Evolutionary conservation across 2,797 vertebrate species (phyloP).

Genomic region (Zalophus californianus): DNA sequence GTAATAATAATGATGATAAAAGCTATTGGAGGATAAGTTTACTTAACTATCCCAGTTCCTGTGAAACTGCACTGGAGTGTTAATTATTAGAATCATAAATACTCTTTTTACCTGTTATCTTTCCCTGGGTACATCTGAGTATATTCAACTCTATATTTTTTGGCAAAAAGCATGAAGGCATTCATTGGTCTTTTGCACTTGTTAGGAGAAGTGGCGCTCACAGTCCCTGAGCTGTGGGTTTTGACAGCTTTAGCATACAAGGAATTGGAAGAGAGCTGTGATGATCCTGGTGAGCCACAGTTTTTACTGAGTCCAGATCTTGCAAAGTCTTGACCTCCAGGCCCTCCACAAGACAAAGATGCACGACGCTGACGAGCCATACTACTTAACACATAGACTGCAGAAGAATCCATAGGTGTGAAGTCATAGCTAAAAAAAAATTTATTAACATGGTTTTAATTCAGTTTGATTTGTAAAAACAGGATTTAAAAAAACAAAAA

Average conservation of each 20-base stretch:
- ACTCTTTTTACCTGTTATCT: constrained; percentile 95
- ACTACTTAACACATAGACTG: constrained; percentile 98
- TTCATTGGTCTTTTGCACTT: constrained; percentile 99
- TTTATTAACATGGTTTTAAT: neutral
- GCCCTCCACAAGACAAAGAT: constrained; percentile 94
- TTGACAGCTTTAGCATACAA: constrained; percentile 93
- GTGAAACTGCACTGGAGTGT: neutral
- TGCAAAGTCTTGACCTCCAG: constrained; percentile 94
- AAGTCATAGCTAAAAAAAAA: constrained; percentile 95
- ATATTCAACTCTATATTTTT: constrained; percentile 99
- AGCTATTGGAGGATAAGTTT: neutral
- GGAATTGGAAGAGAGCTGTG: constrained; percentile 90
- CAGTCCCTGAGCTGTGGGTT: constrained; percentile 95
- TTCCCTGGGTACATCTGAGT: constrained; percentile 99
- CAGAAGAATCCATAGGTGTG: constrained; percentile 98
- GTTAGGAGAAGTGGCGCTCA: constrained; percentile 94
- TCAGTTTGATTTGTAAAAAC: neutral
- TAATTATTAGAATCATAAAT: neutral
- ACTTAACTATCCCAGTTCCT: neutral
- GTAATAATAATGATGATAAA: neutral
- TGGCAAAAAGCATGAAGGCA: constrained; percentile 99
- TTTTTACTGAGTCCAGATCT: constrained; percentile 92
- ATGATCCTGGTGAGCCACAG: constrained; percentile 89
- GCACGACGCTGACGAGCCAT: constrained; percentile 99
- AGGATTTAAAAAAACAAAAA: neutral